A percentile compares a stretch with the other conserved stretches of the same genome.
Evolutionary conservation across 2,888 invertebrate species (phyloP).

Genomic region (Physocephala rufipes): DNA sequence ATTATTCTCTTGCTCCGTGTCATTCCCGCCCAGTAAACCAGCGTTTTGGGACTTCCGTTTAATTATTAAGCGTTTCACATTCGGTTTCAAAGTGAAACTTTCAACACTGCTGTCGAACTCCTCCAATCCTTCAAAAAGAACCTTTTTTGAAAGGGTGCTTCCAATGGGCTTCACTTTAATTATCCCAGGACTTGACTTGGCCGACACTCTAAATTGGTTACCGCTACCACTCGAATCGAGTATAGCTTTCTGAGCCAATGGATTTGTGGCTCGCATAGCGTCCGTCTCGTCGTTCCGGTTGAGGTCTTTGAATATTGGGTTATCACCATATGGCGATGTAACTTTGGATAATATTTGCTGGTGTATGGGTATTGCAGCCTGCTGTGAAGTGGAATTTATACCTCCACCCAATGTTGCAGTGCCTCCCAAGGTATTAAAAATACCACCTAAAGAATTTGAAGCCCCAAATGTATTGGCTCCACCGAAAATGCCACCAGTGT

Average conservation of each 20-base stretch:
- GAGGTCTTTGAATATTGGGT: constrained; percentile 82
- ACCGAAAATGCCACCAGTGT: constrained; percentile 66
- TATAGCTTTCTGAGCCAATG: constrained; percentile 74
- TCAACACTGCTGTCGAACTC: constrained; percentile 78
- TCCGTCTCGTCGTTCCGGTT: constrained; percentile 69
- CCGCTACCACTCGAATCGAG: constrained; percentile 65
- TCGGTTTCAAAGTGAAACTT: constrained; percentile 70
- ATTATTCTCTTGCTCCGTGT: background rate
- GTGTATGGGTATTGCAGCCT: constrained; percentile 69
- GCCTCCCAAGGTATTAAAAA: constrained; percentile 50
- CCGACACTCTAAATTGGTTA: constrained; percentile 70
- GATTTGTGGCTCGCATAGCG: constrained; percentile 76
- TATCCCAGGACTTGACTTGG: constrained; percentile 66
- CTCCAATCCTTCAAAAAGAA: constrained; percentile 86
- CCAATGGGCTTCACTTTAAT: constrained; percentile 67
- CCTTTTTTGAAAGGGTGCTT: constrained; percentile 68
- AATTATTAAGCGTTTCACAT: constrained; percentile 79
- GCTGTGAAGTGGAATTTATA: constrained; percentile 52
- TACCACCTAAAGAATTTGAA: constrained; percentile 50
- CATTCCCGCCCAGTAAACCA: constrained; percentile 32
- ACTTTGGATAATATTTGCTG: constrained; percentile 80
- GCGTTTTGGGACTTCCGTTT: constrained; percentile 67
- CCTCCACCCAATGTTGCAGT: constrained; percentile 51
- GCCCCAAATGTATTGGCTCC: constrained; percentile 47
- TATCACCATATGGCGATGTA: constrained; percentile 87